Conservation (phyloP, 2,113 vertebrate species). For the Ammodytes marinus region DNA sequence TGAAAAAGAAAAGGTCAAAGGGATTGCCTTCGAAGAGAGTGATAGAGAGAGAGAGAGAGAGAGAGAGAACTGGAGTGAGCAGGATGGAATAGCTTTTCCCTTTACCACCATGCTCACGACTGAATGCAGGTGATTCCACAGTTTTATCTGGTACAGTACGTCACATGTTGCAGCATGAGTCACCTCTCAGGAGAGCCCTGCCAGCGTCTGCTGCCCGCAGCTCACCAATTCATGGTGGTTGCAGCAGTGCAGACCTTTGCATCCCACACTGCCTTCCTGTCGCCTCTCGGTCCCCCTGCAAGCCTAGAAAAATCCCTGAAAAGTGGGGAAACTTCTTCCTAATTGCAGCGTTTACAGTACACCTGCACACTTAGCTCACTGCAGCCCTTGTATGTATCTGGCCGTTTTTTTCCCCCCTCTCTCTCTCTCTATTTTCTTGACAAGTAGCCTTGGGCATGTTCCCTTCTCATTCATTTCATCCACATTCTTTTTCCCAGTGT, state of each 20-base stretch:
- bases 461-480: conserved; percentile 64
- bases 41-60: not conserved
- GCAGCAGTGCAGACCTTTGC: conserved; percentile 13
- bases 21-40: conserved; percentile 32
- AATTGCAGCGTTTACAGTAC: not conserved
- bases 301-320: not conserved
- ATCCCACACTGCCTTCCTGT: not conserved
- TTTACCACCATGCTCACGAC: conserved; percentile 7
- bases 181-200: conserved; percentile 39
- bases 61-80: conserved; percentile 3
- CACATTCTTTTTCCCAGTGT: conserved; percentile 70
- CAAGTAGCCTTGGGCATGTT: conserved; percentile 63
- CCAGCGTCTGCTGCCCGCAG: conserved; percentile 1
- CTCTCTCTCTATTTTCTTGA: not conserved
- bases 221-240: conserved; percentile 19
- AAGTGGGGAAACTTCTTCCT: conserved; percentile 1
- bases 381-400: not conserved
- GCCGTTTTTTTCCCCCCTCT: not conserved
- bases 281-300: conserved; percentile 9
- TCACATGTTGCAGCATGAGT: conserved; percentile 56
- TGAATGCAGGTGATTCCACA: conserved; percentile 17
- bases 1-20: conserved; percentile 51
- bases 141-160: not conserved
- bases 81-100: conserved; percentile 25
- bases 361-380: conserved; percentile 29